A percentile compares a stretch with the other conserved stretches of the same genome.
These are phyloP conservation scores for Rousettus leschenaultii DNA, from an alignment of 2,113 vertebrate species.

Conservation along the genomic window DNA sequence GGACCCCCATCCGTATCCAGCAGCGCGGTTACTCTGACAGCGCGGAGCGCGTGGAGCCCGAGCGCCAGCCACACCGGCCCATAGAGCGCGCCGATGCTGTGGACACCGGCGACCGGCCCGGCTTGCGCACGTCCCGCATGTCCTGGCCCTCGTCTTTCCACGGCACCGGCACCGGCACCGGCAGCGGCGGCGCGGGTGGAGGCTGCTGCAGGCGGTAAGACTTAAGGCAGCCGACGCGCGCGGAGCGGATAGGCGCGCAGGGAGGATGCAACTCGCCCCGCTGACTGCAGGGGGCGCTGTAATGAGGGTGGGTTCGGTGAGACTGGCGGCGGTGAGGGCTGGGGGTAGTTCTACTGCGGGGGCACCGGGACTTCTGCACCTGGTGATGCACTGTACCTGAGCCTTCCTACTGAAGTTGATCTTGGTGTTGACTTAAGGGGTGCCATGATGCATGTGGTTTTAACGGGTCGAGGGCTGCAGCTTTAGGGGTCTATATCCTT, in stretches of 20 bases:
- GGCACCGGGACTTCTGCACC: not conserved
- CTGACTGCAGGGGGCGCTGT: constrained; percentile 57
- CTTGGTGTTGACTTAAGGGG: not conserved
- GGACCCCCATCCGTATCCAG: constrained; percentile 93
- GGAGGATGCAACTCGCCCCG: not conserved
- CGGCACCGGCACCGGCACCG: constrained; percentile 85
- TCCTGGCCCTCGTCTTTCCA: constrained; percentile 98
- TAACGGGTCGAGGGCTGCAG: not conserved
- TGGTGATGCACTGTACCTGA: not conserved
- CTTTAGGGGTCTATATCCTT: not conserved
- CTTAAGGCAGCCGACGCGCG: not conserved
- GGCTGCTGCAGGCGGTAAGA: constrained; percentile 68
- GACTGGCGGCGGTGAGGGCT: not conserved
- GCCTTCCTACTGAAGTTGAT: not conserved
- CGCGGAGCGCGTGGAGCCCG: constrained; percentile 89
- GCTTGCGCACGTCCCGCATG: constrained; percentile 93
- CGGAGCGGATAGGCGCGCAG: constrained; percentile 31
- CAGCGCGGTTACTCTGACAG: constrained; percentile 93
- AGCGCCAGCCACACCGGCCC: constrained; percentile 87
- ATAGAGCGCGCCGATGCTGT: constrained; percentile 96
- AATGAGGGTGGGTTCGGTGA: not conserved
- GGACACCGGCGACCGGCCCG: constrained; percentile 94
- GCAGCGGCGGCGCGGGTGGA: constrained; percentile 79
- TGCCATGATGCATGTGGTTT: not conserved
- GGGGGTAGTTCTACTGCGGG: not conserved